Percentiles rank a stretch among this genome's conserved stretches.
Evolutionary conservation across 2,113 vertebrate species (phyloP).

Genomic region (Tichodroma muraria): DNA sequence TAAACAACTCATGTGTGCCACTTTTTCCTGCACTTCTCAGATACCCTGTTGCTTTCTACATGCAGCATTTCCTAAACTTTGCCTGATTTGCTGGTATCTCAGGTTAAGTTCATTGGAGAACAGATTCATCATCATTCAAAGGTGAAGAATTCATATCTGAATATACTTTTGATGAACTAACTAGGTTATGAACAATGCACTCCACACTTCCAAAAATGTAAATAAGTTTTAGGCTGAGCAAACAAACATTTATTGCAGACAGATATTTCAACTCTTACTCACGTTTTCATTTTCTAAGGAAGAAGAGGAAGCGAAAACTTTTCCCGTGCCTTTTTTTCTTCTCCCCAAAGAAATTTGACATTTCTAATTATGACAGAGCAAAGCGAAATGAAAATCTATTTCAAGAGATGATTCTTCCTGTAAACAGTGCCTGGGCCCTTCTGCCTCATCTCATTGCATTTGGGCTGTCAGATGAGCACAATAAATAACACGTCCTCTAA

Average conservation of each 20-base stretch:
- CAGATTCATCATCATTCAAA: background rate
- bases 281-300: background rate
- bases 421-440: background rate
- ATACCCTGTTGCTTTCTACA: background rate
- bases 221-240: background rate
- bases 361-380: background rate
- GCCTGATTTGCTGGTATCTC: background rate
- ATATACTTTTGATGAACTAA: background rate
- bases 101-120: background rate
- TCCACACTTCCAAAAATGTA: background rate
- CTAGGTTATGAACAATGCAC: background rate
- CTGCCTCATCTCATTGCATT: slow-evolving; percentile 1
- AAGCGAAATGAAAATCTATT: background rate
- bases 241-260: background rate
- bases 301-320: background rate
- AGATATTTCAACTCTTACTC: background rate
- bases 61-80: background rate
- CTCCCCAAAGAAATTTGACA: background rate
- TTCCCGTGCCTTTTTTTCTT: background rate
- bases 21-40: background rate
- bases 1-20: background rate
- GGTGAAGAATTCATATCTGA: background rate
- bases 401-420: background rate
- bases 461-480: background rate
- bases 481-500: background rate